Evolutionary conservation across 2,113 vertebrate genomes (phyloP).

Genomic region (Geococcyx californianus): DNA sequence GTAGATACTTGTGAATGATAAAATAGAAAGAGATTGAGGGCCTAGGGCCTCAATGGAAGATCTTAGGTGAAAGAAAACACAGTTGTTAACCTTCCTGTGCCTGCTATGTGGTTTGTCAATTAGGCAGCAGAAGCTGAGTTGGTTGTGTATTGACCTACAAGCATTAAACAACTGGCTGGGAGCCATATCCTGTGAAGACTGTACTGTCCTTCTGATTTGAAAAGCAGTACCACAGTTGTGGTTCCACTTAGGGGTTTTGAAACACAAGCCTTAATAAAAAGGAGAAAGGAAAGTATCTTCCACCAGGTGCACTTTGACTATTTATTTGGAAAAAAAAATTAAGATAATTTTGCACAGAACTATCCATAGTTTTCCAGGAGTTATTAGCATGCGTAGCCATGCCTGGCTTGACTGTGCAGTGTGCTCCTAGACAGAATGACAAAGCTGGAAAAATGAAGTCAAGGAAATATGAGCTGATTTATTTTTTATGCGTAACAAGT

Average conservation of each 20-base stretch:
- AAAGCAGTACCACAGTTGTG: constrained; percentile 73
- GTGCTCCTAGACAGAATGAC: constrained; percentile 63
- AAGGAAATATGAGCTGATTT: constrained; percentile 61
- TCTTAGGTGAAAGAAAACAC: constrained; percentile 61
- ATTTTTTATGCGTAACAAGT: constrained; percentile 50
- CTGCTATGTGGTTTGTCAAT: constrained; percentile 76
- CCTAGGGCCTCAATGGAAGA: constrained; percentile 40
- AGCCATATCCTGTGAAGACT: constrained; percentile 72
- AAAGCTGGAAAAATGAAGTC: constrained; percentile 66
- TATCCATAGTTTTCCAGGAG: constrained; percentile 48
- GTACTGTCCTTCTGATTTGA: constrained; percentile 74
- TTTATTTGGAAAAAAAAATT: constrained; percentile 22
- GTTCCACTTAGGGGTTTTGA: constrained; percentile 67
- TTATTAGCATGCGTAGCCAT: constrained; percentile 59
- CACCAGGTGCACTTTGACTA: constrained; percentile 65
- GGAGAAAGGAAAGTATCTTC: constrained; percentile 53
- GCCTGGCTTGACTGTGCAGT: constrained; percentile 29
- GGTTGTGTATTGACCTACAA: constrained; percentile 62
- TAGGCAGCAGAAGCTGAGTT: constrained; percentile 64
- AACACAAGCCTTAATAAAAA: constrained; percentile 34
- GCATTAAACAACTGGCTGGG: constrained; percentile 72
- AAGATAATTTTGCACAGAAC: constrained; percentile 42
- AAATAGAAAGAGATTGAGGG: constrained; percentile 45
- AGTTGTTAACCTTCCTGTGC: constrained; percentile 65
- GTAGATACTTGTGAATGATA: constrained; percentile 64